phyloP scores from a whole-genome alignment of 1,140 invertebrate species.

The Harlomillsia oculata region DNA sequence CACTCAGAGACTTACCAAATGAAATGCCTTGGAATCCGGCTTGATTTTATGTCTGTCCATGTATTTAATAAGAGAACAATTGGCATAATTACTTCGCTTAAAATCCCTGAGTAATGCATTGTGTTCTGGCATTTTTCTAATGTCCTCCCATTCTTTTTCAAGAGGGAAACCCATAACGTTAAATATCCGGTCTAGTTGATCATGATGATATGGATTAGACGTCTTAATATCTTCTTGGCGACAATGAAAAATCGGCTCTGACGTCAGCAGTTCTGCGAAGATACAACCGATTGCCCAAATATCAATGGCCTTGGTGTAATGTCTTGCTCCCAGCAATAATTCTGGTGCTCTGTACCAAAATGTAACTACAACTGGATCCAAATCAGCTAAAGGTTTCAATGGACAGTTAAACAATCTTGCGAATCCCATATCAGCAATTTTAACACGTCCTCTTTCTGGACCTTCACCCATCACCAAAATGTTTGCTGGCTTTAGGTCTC shows the following conservation, averaged over 20 bases:
- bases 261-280: conserved; percentile 51
- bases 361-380: conserved; percentile 81
- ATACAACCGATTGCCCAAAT: conserved; percentile 53
- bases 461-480: conserved; percentile 99
- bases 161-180: conserved; percentile 99
- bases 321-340: conserved; percentile 45
- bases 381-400: conserved; percentile 88
- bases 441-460: conserved; percentile 86
- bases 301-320: conserved; percentile 46
- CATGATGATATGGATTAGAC: conserved; percentile 98
- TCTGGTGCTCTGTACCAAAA: conserved; percentile 52
- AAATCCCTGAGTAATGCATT: conserved; percentile 92
- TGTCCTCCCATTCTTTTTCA: conserved; percentile 99
- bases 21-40: conserved; percentile 91
- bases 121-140: conserved; percentile 99
- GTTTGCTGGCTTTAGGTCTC: conserved; percentile 98
- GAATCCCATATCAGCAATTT: conserved; percentile 99
- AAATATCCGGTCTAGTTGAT: conserved; percentile 97
- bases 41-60: conserved; percentile 99
- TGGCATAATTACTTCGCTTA: conserved; percentile 87
- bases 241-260: conserved; percentile 99
- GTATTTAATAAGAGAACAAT: conserved; percentile 91
- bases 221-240: conserved; percentile 99
- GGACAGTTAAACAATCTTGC: conserved; percentile 96
- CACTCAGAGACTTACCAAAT: conserved; percentile 56